These are phyloP conservation scores for Elmis aenea DNA, from an alignment of 2,888 invertebrate species.

Conservation along the genomic window DNA sequence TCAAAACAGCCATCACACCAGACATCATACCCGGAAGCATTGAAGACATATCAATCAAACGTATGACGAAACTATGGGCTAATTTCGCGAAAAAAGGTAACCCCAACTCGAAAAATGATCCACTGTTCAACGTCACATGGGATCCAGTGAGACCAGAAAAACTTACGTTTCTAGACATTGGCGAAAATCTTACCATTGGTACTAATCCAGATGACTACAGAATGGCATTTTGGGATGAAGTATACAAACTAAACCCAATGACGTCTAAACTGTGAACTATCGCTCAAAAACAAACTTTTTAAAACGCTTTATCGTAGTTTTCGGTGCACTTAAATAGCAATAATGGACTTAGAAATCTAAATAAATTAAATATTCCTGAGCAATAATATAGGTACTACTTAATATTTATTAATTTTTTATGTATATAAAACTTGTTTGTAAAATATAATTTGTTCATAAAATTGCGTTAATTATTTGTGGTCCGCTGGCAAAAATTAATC, in stretches of 20 bases:
- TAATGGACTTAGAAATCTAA: too few species aligned
- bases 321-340: too few species aligned
- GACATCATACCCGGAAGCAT: conserved; percentile 16
- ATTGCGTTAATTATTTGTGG: too few species aligned
- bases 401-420: too few species aligned
- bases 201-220: conserved; percentile 32
- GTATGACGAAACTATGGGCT: conserved; percentile 38
- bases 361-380: too few species aligned
- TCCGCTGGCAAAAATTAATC: too few species aligned
- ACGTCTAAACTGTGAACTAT: conserved; percentile 1
- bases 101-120: conserved; percentile 29
- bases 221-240: conserved; percentile 36
- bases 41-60: conserved; percentile 32
- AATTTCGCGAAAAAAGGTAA: conserved; percentile 37
- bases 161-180: conserved; percentile 34
- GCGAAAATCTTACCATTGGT: conserved; percentile 27
- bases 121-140: conserved; percentile 32
- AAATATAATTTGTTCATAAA: too few species aligned
- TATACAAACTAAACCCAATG: conserved; percentile 21
- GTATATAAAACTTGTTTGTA: too few species aligned
- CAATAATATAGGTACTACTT: too few species aligned
- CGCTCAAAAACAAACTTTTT: neutral
- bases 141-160: conserved; percentile 26
- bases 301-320: too few species aligned
- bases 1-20: conserved; percentile 18